These are phyloP conservation scores for Dolomedes plantarius DNA, from an alignment of 2,888 invertebrate species.

Conservation along the genomic window DNA sequence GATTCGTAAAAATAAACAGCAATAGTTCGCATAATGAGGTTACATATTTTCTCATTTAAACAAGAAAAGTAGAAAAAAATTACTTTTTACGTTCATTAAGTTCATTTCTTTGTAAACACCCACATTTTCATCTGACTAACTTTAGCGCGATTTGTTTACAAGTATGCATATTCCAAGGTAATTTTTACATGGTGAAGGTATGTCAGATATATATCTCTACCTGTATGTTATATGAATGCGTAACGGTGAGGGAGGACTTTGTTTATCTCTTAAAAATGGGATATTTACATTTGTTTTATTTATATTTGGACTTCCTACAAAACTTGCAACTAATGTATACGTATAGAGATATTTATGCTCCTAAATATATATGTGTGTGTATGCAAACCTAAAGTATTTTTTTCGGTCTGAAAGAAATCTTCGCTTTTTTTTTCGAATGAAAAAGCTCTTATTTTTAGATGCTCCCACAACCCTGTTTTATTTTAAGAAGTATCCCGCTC, in stretches of 20 bases:
- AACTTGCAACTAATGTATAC: background rate
- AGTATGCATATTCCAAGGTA: background rate
- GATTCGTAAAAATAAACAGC: too few relatives aligned
- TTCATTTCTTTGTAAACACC: too few relatives aligned
- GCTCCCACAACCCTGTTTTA: background rate
- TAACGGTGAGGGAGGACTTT: background rate
- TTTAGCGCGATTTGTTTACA: too few relatives aligned
- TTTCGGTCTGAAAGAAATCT: background rate
- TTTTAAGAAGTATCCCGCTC: background rate
- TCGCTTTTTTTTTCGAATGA: background rate
- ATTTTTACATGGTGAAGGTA: background rate
- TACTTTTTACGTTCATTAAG: too few relatives aligned
- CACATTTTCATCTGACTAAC: too few relatives aligned
- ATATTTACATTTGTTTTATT: background rate
- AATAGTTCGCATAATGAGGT: too few relatives aligned
- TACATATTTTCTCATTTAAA: too few relatives aligned
- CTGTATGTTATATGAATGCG: background rate
- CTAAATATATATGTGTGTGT: background rate
- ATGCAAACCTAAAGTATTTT: background rate
- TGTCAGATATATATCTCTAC: background rate
- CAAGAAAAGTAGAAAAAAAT: too few relatives aligned
- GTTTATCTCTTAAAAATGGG: background rate
- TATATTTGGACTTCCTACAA: background rate
- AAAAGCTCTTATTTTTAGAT: slow-evolving; percentile 8
- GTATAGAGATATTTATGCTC: slow-evolving; percentile 4